Percentiles rank a stretch among this genome's conserved stretches.
Conservation (phyloP, 2,888 invertebrate genomes). For the Sericinus montela region DNA sequence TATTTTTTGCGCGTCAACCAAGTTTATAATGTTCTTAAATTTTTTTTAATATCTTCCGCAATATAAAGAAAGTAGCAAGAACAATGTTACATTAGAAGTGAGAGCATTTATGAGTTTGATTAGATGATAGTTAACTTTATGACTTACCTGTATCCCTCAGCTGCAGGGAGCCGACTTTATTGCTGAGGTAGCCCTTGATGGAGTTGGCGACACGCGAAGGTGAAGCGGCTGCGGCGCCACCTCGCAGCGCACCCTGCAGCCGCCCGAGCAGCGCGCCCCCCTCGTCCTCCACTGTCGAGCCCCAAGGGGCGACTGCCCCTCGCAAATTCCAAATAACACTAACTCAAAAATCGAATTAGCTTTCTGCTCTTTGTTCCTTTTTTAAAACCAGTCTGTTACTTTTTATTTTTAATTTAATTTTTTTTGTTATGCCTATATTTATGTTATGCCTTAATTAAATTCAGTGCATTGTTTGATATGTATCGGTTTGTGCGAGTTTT, state of each 20-base stretch:
- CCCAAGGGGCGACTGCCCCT: constrained; percentile 47
- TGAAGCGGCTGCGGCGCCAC: constrained; percentile 84
- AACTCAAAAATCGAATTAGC: constrained; percentile 17
- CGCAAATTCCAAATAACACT: constrained; percentile 28
- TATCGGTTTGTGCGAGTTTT: constrained; percentile 39
- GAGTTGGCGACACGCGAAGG: constrained; percentile 86
- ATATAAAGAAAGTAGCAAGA: no score
- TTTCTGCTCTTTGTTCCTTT: constrained; percentile 5
- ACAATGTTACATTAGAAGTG: no score
- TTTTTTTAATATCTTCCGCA: no score
- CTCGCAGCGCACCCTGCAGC: constrained; percentile 83
- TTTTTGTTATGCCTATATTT: constrained; percentile 4
- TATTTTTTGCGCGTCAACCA: no score
- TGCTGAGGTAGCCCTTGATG: constrained; percentile 85
- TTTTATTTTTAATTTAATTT: constrained; percentile 16
- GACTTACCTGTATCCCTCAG: constrained; percentile 85
- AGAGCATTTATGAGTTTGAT: no score
- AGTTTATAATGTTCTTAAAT: no score
- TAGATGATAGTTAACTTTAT: background rate
- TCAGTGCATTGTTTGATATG: constrained; percentile 76
- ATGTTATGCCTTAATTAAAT: constrained; percentile 32
- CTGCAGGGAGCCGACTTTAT: constrained; percentile 83
- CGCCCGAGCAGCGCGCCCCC: constrained; percentile 81
- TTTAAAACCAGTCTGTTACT: constrained; percentile 4
- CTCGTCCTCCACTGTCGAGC: constrained; percentile 73